phyloP scores from a whole-genome alignment of 2,113 vertebrate genomes.

The Lycaon pictus region DNA sequence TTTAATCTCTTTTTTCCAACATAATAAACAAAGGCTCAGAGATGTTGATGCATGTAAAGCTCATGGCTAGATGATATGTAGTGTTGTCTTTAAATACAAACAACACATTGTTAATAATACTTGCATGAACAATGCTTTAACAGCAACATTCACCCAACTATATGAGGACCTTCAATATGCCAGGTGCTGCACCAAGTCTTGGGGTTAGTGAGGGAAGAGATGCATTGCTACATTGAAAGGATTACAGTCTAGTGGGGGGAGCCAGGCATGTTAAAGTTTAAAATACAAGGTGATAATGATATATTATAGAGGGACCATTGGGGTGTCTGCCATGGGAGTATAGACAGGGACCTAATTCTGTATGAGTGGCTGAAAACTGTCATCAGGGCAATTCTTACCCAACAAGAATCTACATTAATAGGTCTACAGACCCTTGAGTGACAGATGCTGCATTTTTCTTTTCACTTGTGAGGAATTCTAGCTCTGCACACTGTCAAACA shows the following conservation, averaged over 20 bases:
- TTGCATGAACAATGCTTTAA: neutral
- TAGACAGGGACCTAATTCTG: neutral
- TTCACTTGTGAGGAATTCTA: neutral
- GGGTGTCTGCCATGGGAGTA: neutral
- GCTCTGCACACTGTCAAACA: neutral
- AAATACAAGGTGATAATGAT: neutral
- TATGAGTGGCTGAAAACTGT: neutral
- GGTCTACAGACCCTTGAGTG: neutral
- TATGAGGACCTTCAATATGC: neutral
- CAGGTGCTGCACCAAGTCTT: neutral
- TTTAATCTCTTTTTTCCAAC: neutral
- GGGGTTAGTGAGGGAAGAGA: neutral
- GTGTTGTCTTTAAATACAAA: neutral
- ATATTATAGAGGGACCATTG: neutral
- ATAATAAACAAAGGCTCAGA: neutral
- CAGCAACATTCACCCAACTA: neutral
- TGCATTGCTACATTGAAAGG: neutral
- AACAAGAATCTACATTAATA: neutral
- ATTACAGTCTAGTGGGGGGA: neutral
- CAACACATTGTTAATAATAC: neutral
- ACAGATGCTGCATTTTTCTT: neutral
- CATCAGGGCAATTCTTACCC: neutral
- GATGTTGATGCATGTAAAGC: neutral
- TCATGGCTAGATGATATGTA: too few relatives aligned
- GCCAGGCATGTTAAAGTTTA: neutral